A percentile compares a stretch with the other conserved stretches of the same genome.
Evolutionary conservation across 2,113 vertebrate genomes (phyloP).

Genomic region (Xiphias gladius): DNA sequence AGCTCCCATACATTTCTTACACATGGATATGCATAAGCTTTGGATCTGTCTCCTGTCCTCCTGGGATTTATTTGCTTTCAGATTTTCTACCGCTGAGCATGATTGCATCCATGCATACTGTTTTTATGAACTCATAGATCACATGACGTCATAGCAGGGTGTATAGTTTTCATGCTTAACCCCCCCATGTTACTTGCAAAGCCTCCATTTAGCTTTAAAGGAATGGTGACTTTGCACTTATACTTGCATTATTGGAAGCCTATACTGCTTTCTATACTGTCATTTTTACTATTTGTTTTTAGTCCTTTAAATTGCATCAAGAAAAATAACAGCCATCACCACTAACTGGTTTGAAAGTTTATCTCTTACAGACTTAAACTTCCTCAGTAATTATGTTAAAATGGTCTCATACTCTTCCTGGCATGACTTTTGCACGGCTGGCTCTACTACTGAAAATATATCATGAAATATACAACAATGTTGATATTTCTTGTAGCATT

Average conservation of each 20-base stretch:
- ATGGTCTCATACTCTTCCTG: neutral
- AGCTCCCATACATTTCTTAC: constrained; percentile 1
- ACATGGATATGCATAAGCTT: constrained; percentile 9
- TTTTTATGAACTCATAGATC: neutral
- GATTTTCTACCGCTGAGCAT: constrained; percentile 22
- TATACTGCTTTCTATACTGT: neutral
- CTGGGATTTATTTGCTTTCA: neutral
- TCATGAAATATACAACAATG: neutral
- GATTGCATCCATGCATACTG: neutral
- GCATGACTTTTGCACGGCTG: constrained; percentile 36
- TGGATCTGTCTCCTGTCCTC: neutral
- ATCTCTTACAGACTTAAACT: constrained; percentile 10
- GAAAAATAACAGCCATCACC: neutral
- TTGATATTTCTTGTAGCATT: neutral
- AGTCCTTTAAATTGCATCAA: neutral
- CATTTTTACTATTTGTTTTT: neutral
- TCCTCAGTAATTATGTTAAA: neutral
- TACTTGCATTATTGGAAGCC: neutral
- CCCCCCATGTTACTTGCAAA: neutral
- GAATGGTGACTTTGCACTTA: neutral
- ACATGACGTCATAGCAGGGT: neutral
- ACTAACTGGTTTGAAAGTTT: constrained; percentile 33
- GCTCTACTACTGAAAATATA: neutral
- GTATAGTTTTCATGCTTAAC: neutral
- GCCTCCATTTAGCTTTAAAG: constrained; percentile 6